phyloP scores from a whole-genome alignment of 64 coral and sea anemone species.

The Stylophora pistillata region DNA sequence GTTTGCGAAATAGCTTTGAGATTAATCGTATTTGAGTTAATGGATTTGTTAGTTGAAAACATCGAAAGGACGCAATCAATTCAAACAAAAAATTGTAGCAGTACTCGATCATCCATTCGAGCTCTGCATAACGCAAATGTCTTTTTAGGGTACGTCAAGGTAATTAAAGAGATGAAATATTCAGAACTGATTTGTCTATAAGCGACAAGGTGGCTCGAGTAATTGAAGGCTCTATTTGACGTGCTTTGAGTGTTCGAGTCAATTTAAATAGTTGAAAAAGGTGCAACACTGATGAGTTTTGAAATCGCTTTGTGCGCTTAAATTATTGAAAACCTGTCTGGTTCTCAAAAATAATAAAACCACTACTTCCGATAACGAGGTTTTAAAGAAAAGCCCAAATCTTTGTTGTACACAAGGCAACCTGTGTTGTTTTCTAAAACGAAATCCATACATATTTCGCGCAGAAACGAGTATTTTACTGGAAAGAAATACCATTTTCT shows the following conservation, averaged over 20 bases:
- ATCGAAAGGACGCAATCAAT: not conserved
- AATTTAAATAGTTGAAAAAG: not conserved
- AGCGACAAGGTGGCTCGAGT: slow-evolving; percentile 10
- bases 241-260: not conserved
- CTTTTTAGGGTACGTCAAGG: slow-evolving; percentile 3
- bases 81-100: not conserved
- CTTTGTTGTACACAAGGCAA: not conserved
- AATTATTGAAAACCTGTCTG: not conserved
- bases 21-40: not conserved
- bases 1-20: not conserved
- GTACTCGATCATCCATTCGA: slow-evolving; percentile 7
- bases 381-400: not conserved
- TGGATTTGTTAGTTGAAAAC: not conserved
- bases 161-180: slow-evolving; percentile 46
- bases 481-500: not conserved
- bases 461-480: not conserved
- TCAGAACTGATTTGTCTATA: slow-evolving; percentile 35
- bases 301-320: not conserved
- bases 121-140: not conserved
- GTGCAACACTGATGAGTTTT: not conserved
- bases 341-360: not conserved
- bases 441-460: not conserved
- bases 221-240: slow-evolving; percentile 1
- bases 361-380: not conserved
- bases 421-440: not conserved